Evolutionary conservation across 2,113 vertebrate genomes (phyloP), one percentile per base, ranked within the genome.

Genomic region (Ammospiza nelsoni): DNA sequence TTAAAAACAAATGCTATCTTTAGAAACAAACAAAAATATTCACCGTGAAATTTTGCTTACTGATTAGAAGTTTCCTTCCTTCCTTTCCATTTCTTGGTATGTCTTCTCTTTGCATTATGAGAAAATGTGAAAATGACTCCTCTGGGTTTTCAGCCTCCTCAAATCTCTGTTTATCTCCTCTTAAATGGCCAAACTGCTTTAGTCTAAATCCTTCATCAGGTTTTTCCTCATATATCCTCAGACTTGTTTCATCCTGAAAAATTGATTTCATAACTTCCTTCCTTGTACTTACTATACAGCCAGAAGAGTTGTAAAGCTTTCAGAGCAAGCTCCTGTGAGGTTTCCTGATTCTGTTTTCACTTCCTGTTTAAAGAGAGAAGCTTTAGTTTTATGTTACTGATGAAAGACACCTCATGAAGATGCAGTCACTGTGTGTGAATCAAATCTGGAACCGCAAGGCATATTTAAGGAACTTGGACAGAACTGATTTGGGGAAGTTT

Each of bases 281-380:
- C 49, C 43, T 80, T 77, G 31, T 41, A 63, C 31, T 84, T 83
- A 52, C n/a, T 78, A 13, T 93, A 73, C 14, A 82, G 43, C 68
- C 80, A 78, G 48, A 88, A 89, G 72, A 78, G 88, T 63, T 72
- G 75, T 94, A 92, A 75, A 96, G 49, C 61, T 96, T 87, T 88
- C 66, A 71, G n/a, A 92, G 65, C 41, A 85, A 59, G 43, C 90
- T 93, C 52, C 62, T 96, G 31, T 84, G 77, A 87, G 59, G 28
- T 74, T 95, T 90, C 67, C 79, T 71, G 62, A 73, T 83, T 84
- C 81, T 66, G 10, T 79, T 48, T 79, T 92, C 31, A 31, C 33
- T 91, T 89, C 82, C 48, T 83, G 12, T 78, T 89, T 75, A 78
- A 91, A 87, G 57, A 62, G 44, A 83, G 67, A 75, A 55, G 29